Evolutionary conservation across 2,888 invertebrate species (phyloP).

Genomic region (Sesia apiformis): DNA sequence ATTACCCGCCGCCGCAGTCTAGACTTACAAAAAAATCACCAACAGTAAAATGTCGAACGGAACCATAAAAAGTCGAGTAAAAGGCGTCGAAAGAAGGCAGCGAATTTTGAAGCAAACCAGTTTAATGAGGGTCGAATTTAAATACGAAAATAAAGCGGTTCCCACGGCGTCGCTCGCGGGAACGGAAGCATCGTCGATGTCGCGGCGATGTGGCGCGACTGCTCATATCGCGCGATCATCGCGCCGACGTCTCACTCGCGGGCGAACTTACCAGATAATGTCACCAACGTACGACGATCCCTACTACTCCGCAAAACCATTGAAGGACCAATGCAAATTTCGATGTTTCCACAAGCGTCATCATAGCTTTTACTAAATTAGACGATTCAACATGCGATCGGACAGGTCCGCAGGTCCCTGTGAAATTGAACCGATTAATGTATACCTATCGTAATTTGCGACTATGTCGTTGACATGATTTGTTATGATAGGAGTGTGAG

Average conservation of each 20-base stretch:
- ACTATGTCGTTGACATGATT: conserved; percentile 30
- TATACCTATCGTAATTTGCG: conserved; percentile 33
- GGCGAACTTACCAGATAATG: not conserved
- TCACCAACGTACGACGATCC: not conserved
- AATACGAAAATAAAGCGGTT: conserved; percentile 72
- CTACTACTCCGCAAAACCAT: not conserved
- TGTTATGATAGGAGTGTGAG: too few relatives aligned
- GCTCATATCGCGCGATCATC: conserved; percentile 23
- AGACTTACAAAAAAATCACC: conserved; percentile 52
- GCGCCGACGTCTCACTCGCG: conserved; percentile 26
- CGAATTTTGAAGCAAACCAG: conserved; percentile 72
- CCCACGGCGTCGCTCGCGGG: conserved; percentile 71
- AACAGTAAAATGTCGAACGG: conserved; percentile 69
- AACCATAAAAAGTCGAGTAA: conserved; percentile 73
- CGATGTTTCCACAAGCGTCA: conserved; percentile 2
- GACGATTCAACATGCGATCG: conserved; percentile 29
- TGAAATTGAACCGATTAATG: conserved; percentile 46
- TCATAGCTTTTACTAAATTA: conserved; percentile 29
- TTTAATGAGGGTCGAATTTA: conserved; percentile 75
- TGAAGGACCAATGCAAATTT: not conserved
- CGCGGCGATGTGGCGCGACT: conserved; percentile 6
- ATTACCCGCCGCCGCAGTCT: conserved; percentile 40
- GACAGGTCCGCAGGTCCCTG: conserved; percentile 37
- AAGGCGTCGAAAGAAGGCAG: conserved; percentile 74
- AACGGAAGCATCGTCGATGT: conserved; percentile 59